These are phyloP conservation scores for Danionella dracula DNA, from an alignment of 2,797 vertebrate species.

Conservation along the genomic window DNA sequence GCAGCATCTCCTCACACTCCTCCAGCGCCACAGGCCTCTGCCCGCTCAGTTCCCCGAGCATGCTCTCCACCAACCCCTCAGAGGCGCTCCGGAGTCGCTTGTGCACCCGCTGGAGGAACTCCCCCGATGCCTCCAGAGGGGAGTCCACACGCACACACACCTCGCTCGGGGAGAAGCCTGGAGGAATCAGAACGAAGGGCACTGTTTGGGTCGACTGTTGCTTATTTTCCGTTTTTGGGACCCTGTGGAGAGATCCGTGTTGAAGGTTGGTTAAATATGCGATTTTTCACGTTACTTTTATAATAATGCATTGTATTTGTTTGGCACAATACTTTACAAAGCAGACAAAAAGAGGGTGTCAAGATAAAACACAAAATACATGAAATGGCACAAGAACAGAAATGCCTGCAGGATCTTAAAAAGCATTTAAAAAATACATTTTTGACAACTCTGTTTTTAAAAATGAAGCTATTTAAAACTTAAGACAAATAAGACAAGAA, in stretches of 20 bases:
- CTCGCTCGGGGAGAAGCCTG: slow-evolving; percentile 47
- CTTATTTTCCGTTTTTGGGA: slow-evolving; percentile 45
- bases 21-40: slow-evolving; percentile 55
- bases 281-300: too few relatives aligned
- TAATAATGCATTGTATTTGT: too few relatives aligned
- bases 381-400: too few relatives aligned
- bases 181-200: slow-evolving; percentile 64
- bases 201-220: slow-evolving; percentile 61
- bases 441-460: too few relatives aligned
- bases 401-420: too few relatives aligned
- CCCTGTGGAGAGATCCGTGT: slow-evolving; percentile 56
- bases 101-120: slow-evolving; percentile 60
- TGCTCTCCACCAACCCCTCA: slow-evolving; percentile 48
- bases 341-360: too few relatives aligned
- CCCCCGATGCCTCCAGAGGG: slow-evolving; percentile 58
- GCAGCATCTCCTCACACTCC: slow-evolving; percentile 65
- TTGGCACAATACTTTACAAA: too few relatives aligned
- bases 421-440: too few relatives aligned
- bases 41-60: slow-evolving; percentile 53
- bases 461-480: too few relatives aligned
- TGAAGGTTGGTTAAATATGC: too few relatives aligned
- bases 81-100: slow-evolving; percentile 39
- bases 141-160: slow-evolving; percentile 58
- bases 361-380: too few relatives aligned
- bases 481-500: too few relatives aligned